Conservation (phyloP, 1,140 invertebrate species). For the Colletes gigas region DNA sequence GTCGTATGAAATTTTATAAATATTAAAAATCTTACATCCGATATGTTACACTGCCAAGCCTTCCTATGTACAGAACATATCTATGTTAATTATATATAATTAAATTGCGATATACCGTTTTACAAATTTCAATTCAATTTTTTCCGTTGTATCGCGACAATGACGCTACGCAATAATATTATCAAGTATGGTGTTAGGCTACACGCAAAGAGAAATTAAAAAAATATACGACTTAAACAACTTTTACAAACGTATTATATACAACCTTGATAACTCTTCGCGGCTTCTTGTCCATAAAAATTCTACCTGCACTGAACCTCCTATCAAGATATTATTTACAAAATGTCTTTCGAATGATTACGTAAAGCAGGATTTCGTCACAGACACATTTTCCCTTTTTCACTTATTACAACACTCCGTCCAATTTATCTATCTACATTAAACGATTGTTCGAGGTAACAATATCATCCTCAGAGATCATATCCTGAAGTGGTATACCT, state of each 20-base stretch:
- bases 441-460: constrained; percentile 62
- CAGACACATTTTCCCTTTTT: constrained; percentile 27
- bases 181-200: constrained; percentile 6
- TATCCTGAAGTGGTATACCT: constrained; percentile 66
- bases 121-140: not conserved
- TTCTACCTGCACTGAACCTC: constrained; percentile 19
- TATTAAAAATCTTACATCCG: not conserved
- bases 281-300: not conserved
- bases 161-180: constrained; percentile 16
- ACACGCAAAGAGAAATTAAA: constrained; percentile 27
- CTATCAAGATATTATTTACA: constrained; percentile 54
- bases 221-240: constrained; percentile 41
- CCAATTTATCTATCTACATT: constrained; percentile 49
- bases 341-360: constrained; percentile 17
- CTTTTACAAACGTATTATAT: constrained; percentile 31
- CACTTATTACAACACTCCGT: not conserved
- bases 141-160: not conserved
- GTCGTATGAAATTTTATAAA: constrained; percentile 30
- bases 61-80: constrained; percentile 24
- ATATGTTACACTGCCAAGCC: constrained; percentile 30
- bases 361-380: constrained; percentile 37
- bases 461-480: constrained; percentile 70
- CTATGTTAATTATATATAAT: not conserved
- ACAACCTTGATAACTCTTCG: constrained; percentile 27
- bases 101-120: not conserved